Percentiles rank a stretch among this genome's conserved stretches.
Conservation (phyloP, 2,797 vertebrate species). For the Simalia tracyae region DNA sequence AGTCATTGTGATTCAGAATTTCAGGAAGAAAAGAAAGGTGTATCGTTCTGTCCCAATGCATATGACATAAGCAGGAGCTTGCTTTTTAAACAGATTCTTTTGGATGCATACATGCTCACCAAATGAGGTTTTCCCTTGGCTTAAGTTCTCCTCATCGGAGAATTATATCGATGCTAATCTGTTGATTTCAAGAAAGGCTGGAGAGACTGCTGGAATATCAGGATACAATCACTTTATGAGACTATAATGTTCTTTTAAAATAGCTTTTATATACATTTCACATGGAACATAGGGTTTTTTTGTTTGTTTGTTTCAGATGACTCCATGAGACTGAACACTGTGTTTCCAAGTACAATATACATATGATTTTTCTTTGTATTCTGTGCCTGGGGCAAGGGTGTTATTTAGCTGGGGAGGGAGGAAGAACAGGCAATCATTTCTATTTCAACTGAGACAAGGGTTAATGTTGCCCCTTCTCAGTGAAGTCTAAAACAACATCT, state of each 20-base stretch:
- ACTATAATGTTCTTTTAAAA: not conserved
- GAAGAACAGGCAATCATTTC: not conserved
- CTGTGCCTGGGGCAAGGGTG: conserved; percentile 5
- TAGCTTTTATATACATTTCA: not conserved
- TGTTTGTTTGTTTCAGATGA: not conserved
- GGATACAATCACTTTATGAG: not conserved
- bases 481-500: not conserved
- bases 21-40: not conserved
- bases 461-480: conserved; percentile 7
- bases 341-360: conserved; percentile 5
- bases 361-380: conserved; percentile 18
- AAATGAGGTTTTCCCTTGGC: not conserved
- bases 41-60: not conserved
- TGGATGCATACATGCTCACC: not conserved
- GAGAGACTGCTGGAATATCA: not conserved
- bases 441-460: not conserved
- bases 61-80: not conserved
- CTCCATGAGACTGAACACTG: conserved; percentile 20
- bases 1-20: conserved; percentile 18
- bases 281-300: not conserved
- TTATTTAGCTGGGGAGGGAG: conserved; percentile 4
- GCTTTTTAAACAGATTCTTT: not conserved
- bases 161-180: not conserved
- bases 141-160: not conserved
- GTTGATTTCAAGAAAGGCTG: conserved; percentile 8